Conservation (phyloP, 2,113 vertebrate genomes). For the Colossoma macropomum region DNA sequence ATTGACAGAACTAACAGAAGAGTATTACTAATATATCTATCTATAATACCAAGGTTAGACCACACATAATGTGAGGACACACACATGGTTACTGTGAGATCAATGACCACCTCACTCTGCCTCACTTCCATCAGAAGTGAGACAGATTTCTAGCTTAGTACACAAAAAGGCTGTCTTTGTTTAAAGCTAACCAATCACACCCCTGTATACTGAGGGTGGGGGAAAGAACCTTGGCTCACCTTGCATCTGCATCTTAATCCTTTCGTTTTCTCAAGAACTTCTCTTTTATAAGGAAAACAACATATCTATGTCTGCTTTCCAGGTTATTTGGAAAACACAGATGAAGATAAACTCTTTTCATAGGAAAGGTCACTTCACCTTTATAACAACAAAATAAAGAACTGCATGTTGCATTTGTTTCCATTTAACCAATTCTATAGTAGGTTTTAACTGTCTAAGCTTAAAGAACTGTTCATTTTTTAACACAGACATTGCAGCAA, state of each 20-base stretch:
- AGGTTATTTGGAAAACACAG: too few species aligned
- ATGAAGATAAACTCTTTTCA: neutral
- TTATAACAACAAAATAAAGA: too few species aligned
- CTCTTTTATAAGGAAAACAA: neutral
- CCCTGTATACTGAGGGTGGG: too few species aligned
- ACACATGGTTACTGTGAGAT: too few species aligned
- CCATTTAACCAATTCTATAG: neutral
- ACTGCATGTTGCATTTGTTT: neutral
- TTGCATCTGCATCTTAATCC: slow-evolving; percentile 12
- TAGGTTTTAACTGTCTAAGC: neutral
- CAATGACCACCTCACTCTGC: too few species aligned
- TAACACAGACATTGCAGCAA: too few species aligned
- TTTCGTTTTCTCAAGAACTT: neutral
- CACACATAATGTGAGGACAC: too few species aligned
- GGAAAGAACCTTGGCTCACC: slow-evolving; percentile 6
- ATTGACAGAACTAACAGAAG: too few species aligned
- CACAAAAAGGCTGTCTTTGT: slow-evolving; percentile 2
- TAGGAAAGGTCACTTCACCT: neutral
- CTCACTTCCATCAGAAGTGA: neutral
- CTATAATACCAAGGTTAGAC: too few species aligned
- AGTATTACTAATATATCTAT: too few species aligned
- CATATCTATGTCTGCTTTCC: neutral
- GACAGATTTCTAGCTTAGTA: slow-evolving; percentile 3
- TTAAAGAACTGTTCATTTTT: neutral
- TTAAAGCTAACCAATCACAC: slow-evolving; percentile 29